phyloP scores from a whole-genome alignment of 2,113 vertebrate species.

The Pampusana beccarii region DNA sequence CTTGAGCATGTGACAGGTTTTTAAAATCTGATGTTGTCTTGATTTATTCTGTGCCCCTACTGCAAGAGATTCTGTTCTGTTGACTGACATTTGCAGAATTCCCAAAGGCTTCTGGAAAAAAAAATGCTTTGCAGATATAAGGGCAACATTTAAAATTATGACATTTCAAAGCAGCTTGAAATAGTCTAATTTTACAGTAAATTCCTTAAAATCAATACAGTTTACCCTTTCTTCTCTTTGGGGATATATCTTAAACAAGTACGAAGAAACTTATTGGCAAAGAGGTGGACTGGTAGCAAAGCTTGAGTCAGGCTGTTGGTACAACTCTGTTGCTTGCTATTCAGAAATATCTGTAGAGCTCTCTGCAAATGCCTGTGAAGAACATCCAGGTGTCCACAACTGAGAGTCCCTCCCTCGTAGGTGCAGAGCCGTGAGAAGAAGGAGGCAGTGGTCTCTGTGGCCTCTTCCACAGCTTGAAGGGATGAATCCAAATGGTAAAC shows the following conservation, averaged over 20 bases:
- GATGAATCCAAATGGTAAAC: background rate
- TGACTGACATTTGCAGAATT: background rate
- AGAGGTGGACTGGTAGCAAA: background rate
- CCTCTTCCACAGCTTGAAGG: background rate
- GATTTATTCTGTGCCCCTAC: background rate
- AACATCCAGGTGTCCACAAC: background rate
- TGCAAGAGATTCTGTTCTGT: background rate
- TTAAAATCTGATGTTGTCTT: background rate
- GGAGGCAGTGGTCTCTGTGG: background rate
- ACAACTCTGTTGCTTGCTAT: background rate
- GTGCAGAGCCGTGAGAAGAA: background rate
- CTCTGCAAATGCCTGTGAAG: background rate
- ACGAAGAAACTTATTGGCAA: background rate
- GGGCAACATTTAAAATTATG: background rate
- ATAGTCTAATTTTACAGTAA: background rate
- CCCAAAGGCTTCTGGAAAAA: background rate
- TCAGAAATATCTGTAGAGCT: background rate
- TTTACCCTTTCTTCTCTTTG: background rate
- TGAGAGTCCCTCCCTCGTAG: background rate
- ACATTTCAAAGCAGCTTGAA: background rate
- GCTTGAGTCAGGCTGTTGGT: background rate
- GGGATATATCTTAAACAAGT: background rate
- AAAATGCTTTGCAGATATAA: background rate
- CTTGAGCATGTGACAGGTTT: background rate
- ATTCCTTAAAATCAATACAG: background rate